Conservation (phyloP, 1,140 invertebrate species). For the Tigriopus japonicus region DNA sequence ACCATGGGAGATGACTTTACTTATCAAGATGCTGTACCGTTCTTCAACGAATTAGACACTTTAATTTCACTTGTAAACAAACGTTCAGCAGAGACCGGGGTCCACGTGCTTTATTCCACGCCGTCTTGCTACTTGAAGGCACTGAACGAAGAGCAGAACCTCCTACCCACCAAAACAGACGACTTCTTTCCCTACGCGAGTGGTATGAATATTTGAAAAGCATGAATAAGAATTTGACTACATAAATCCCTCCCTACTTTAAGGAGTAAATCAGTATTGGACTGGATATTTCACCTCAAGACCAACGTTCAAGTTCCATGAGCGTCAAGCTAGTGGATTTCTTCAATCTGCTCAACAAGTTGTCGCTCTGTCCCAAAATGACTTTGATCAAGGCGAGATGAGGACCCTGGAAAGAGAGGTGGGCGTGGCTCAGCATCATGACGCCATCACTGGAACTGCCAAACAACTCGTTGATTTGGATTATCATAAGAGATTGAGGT, state of each 20-base stretch:
- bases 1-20: background rate
- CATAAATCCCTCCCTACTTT: too few relatives aligned
- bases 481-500: conserved; percentile 32
- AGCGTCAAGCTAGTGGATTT: background rate
- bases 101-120: conserved; percentile 78
- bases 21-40: conserved; percentile 41
- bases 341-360: conserved; percentile 26
- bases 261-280: conserved; percentile 69
- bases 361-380: background rate
- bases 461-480: conserved; percentile 73
- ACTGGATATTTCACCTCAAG: conserved; percentile 86
- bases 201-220: background rate
- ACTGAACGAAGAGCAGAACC: conserved; percentile 38
- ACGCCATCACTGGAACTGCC: conserved; percentile 51
- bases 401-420: background rate
- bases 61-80: conserved; percentile 47
- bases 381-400: background rate
- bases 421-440: conserved; percentile 40
- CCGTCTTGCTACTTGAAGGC: conserved; percentile 80
- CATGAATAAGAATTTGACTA: too few relatives aligned
- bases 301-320: conserved; percentile 54
- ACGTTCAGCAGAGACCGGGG: conserved; percentile 30
- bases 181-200: conserved; percentile 74
- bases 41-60: conserved; percentile 72
- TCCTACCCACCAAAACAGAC: conserved; percentile 36